Evolutionary conservation across 1,140 invertebrate species (phyloP), one percentile per base, ranked within the genome.

Genomic region (Microplitis mediator): DNA sequence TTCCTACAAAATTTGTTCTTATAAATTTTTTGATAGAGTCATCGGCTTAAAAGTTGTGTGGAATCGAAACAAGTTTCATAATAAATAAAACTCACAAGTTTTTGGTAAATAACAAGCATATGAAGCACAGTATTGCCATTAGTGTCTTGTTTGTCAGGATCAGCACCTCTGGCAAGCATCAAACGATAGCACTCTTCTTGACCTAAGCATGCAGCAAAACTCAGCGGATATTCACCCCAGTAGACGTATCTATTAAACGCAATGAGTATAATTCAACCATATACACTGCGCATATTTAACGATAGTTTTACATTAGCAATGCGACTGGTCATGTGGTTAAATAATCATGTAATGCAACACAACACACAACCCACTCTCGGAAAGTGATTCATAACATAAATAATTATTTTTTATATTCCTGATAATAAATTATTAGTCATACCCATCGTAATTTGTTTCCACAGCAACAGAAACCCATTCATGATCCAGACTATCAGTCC

Each of bases 61-160:
- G 23, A 23, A 23, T 23, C 0, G 2, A 23, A 23, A 23, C 23
- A 2, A 23, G 23, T 23, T 23, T 23, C 1, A 23, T 11, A 56
- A 5, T 56, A 11, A 6, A 31, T 4, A 58, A 58, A 35, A 63
- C 76, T 89, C 88, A 96, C 96, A 80, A 94, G 88, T 88, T 98
- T 98, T 77, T 98, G 92, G 84, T 98, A 96, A 80, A 99, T 99
- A 52, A 99, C 96, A 9, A 98, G 88, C 93, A 99, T 95, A 81
- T 99, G 98, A 4, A 99, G 86, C 2, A 97, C 95, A 0, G 97
- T 99, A 80, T 99, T 99, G 63, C 98, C 98, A 85, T 99, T 99
- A 0, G 95, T 96, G 81, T 99, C 98, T 86, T 98, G 96, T 31
- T 93, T 92, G 85, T 99, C 93, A 0, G 97, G 96, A 88, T 99